Evolutionary conservation across 1,140 invertebrate species (phyloP), one percentile per base, ranked within the genome.

Genomic region (Oryzaephilus surinamensis): DNA sequence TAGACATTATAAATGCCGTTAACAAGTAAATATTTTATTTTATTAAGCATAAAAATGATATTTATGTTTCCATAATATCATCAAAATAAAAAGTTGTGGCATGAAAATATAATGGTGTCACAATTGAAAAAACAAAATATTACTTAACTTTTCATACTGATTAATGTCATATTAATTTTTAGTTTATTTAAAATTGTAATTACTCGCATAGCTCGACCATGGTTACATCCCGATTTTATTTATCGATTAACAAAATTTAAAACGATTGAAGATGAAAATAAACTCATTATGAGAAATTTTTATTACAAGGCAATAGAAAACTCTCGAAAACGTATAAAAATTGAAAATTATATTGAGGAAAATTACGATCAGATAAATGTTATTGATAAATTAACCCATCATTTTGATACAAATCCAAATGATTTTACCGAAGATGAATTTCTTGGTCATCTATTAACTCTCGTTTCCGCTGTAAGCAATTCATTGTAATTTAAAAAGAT

Each of bases 381-480:
- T 12, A 35, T 38, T 26, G n/a, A 7, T 0, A 33, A 26, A 18
- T 44, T 38, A 16, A 31, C 17, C 13, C 46, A 3, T 30, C 26
- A 31, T 32, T 28, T 31, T 32, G 37, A 17, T 26, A 13, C 6
- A 38, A 39, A 51, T 33, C 39, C 38, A 7, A 27, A 32, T 24
- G 20, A 37, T 18, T 29, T 51, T 20, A 32, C 16, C 14, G 19
- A 19, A n/a, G 36, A 48, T 28, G 21, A 39, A 11, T 46, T 45
- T 17, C 26, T 41, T 5, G 31, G 41, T 35, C 49, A 51, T 33
- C n/a, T 51, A 1, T 20, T 48, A 27, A 48, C 46, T 15, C 15
- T 51, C 5, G 34, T 45, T 6, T 16, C 39, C 18, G 41, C 49
- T 7, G 49, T 51, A 38, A 41, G 43, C 26, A 33, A 3, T 41